Evolutionary conservation across 2,797 vertebrate genomes (phyloP).

Genomic region (Siniperca obscura): DNA sequence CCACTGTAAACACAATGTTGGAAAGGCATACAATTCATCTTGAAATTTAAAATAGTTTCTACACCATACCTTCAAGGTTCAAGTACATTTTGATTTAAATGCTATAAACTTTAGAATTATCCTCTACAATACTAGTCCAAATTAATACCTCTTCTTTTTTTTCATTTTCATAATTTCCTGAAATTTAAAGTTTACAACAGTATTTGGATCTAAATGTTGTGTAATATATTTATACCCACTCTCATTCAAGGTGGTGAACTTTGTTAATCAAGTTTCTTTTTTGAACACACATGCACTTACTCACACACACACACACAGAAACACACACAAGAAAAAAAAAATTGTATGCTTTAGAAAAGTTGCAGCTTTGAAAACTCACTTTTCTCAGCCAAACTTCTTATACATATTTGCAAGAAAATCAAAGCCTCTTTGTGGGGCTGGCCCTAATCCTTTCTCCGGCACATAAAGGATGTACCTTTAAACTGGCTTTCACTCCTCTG

Average conservation of each 20-base stretch:
- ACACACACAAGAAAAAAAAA: slow-evolving; percentile 7
- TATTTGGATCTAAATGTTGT: neutral
- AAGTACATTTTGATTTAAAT: neutral
- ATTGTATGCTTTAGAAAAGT: slow-evolving; percentile 74
- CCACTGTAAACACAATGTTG: neutral
- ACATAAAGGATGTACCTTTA: slow-evolving; percentile 91
- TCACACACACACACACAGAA: slow-evolving; percentile 15
- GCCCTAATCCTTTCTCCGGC: slow-evolving; percentile 88
- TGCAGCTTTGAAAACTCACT: slow-evolving; percentile 85
- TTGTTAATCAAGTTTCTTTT: slow-evolving; percentile 45
- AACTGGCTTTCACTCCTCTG: slow-evolving; percentile 88
- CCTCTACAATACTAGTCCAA: neutral
- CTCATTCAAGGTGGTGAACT: slow-evolving; percentile 23
- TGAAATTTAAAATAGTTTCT: neutral
- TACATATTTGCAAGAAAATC: slow-evolving; percentile 87
- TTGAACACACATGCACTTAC: slow-evolving; percentile 14
- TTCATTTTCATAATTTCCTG: neutral
- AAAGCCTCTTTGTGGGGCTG: slow-evolving; percentile 88
- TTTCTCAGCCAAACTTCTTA: slow-evolving; percentile 85
- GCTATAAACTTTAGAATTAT: neutral
- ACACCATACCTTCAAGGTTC: fast-evolving
- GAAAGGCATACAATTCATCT: neutral
- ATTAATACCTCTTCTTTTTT: neutral
- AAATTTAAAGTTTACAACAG: slow-evolving; percentile 10
- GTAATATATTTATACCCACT: slow-evolving; percentile 26